These are phyloP conservation scores for Corynorhinus townsendii DNA, from an alignment of 2,113 vertebrate species.

Conservation along the genomic window DNA sequence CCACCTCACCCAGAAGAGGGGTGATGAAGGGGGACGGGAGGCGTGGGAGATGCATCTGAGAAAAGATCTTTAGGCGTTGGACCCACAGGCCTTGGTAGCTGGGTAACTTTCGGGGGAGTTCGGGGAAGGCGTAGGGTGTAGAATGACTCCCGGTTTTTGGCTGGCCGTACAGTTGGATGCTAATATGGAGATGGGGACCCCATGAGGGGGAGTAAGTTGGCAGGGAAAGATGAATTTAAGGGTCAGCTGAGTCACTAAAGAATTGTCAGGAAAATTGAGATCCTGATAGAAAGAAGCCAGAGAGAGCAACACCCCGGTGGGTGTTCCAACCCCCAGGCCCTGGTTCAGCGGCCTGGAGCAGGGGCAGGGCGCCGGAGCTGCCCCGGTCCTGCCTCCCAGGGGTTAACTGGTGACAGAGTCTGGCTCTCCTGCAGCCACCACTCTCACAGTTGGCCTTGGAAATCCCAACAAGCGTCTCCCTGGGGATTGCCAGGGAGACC, in stretches of 20 bases:
- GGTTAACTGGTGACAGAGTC: neutral
- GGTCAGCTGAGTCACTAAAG: neutral
- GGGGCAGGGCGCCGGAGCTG: neutral
- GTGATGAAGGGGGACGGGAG: accelerated
- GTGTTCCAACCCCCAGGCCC: neutral
- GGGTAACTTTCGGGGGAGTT: neutral
- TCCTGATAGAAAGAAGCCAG: neutral
- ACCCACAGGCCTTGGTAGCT: neutral
- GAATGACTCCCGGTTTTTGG: neutral
- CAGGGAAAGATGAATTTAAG: neutral
- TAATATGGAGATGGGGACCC: neutral
- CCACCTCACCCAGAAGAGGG: accelerated
- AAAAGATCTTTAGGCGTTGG: neutral
- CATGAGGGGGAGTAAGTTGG: neutral
- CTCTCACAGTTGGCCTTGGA: neutral
- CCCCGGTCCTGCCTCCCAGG: neutral
- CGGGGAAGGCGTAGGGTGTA: neutral
- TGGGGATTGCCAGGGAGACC: conserved; percentile 55
- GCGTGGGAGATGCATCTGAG: neutral
- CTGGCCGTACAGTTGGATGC: neutral
- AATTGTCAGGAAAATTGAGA: neutral
- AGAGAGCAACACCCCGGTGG: neutral
- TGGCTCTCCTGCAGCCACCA: accelerated
- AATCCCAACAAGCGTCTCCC: conserved; percentile 54
- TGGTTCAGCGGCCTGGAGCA: accelerated